Conservation (phyloP, 2,888 invertebrate species). For the Agonopterix alstromeriana region DNA sequence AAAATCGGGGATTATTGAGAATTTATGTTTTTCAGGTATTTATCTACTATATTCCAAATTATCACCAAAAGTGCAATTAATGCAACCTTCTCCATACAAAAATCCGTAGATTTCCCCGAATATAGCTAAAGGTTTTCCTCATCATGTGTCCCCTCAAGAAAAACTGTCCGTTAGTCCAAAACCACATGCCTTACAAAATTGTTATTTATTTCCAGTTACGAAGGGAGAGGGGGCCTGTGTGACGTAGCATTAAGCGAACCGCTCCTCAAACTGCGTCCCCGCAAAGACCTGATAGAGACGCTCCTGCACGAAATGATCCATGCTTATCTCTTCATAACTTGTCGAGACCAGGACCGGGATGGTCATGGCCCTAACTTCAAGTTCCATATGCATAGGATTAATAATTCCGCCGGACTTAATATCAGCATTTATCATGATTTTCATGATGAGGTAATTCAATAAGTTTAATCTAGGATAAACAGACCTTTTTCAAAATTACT, state of each 20-base stretch:
- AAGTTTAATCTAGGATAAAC: too few relatives aligned
- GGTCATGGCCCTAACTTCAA: conserved; percentile 97
- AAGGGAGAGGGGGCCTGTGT: conserved; percentile 84
- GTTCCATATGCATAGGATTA: conserved; percentile 95
- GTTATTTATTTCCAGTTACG: conserved; percentile 73
- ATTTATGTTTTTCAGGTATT: too few relatives aligned
- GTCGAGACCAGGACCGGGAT: conserved; percentile 88
- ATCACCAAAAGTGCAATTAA: too few relatives aligned
- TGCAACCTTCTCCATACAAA: too few relatives aligned
- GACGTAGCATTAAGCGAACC: conserved; percentile 93
- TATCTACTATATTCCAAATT: too few relatives aligned
- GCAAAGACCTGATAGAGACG: conserved; percentile 97
- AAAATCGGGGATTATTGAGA: too few relatives aligned
- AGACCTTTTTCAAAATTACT: too few relatives aligned
- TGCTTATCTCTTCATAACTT: conserved; percentile 93
- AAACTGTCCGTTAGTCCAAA: neutral
- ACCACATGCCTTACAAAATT: neutral
- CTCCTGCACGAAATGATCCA: conserved; percentile 99
- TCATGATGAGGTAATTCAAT: conserved; percentile 88
- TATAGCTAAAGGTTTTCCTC: too few relatives aligned
- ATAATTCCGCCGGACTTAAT: conserved; percentile 88
- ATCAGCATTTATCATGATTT: conserved; percentile 97
- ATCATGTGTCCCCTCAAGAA: too few relatives aligned
- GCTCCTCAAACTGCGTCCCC: conserved; percentile 91
- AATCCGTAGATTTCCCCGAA: too few relatives aligned